Conservation (phyloP, 2,797 vertebrate genomes). For the Fringilla coelebs region DNA sequence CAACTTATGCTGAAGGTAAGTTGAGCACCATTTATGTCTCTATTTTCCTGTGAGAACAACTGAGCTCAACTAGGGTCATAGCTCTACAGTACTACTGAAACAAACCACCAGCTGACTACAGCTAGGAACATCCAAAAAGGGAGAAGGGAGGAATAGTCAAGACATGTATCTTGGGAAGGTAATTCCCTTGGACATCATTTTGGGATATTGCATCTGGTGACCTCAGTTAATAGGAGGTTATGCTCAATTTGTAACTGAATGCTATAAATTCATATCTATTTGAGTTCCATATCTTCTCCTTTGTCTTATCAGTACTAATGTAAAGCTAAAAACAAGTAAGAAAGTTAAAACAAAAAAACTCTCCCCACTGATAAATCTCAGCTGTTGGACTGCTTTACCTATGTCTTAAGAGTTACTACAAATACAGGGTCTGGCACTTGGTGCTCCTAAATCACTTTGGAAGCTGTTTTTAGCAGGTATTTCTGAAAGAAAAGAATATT, state of each 20-base stretch:
- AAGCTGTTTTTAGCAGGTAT: background rate
- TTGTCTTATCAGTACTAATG: background rate
- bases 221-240: background rate
- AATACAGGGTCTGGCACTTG: background rate
- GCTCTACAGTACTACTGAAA: background rate
- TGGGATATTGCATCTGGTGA: background rate
- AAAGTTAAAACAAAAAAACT: background rate
- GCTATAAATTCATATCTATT: background rate
- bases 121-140: background rate
- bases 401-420: background rate
- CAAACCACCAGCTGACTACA: background rate
- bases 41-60: background rate
- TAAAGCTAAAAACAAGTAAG: background rate
- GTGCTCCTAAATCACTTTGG: slow-evolving; percentile 13
- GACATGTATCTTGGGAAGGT: background rate
- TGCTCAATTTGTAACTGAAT: background rate
- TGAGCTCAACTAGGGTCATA: background rate
- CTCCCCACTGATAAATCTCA: background rate
- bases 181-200: background rate
- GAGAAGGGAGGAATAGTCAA: background rate
- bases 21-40: background rate
- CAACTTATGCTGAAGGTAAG: background rate
- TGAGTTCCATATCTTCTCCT: background rate
- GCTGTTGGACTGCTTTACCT: background rate
- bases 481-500: background rate